phyloP scores from a whole-genome alignment of 2,888 invertebrate species.

The Hartigia nigra region DNA sequence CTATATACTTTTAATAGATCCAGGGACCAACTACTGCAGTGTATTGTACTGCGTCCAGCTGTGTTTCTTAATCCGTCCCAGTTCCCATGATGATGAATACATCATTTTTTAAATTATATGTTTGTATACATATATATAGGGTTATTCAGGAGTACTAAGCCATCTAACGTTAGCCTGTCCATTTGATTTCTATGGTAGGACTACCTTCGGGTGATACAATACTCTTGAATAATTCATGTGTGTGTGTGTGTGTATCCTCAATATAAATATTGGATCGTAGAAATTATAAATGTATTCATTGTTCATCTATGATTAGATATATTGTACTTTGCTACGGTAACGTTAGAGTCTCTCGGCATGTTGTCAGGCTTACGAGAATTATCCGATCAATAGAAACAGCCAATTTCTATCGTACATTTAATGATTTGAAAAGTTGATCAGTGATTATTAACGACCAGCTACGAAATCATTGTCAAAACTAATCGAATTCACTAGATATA shows the following conservation, averaged over 20 bases:
- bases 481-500: neutral
- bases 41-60: neutral
- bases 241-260: too few species aligned
- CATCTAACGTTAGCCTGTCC: too few species aligned
- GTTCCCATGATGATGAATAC: neutral
- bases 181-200: too few species aligned
- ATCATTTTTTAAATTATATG: neutral
- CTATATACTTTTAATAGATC: neutral
- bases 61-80: neutral
- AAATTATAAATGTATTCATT: neutral
- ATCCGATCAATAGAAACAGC: neutral
- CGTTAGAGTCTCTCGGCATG: neutral
- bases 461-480: neutral
- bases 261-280: neutral
- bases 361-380: neutral
- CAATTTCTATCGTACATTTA: neutral
- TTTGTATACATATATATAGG: neutral
- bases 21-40: neutral
- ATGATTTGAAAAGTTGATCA: neutral
- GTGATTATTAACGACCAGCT: neutral
- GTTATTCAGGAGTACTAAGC: too few species aligned
- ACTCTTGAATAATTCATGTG: too few species aligned
- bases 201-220: too few species aligned
- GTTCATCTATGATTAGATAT: neutral
- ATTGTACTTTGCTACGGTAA: neutral